Conservation (phyloP, 2,113 vertebrate genomes). For the Ariopsis seemanni region DNA sequence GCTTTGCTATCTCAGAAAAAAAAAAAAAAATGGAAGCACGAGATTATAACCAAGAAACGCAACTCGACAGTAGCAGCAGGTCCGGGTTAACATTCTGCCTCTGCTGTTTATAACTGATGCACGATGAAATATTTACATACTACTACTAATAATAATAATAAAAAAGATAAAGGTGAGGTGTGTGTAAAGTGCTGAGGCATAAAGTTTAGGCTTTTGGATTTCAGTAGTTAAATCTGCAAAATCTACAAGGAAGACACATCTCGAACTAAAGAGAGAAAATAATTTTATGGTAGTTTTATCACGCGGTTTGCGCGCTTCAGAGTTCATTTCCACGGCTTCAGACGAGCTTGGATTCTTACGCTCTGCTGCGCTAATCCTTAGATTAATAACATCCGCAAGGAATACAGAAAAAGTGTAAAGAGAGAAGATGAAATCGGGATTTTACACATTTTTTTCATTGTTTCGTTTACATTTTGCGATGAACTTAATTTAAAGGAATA, state of each 20-base stretch:
- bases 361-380: background rate
- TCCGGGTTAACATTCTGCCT: background rate
- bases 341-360: background rate
- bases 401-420: background rate
- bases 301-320: background rate
- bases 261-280: background rate
- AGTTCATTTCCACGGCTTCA: background rate
- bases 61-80: background rate
- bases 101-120: background rate
- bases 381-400: background rate
- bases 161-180: background rate
- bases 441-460: background rate
- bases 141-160: background rate
- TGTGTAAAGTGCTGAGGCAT: background rate
- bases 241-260: background rate
- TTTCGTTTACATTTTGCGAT: background rate
- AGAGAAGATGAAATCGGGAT: background rate
- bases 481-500: background rate
- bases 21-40: background rate
- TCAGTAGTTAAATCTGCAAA: background rate
- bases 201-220: background rate
- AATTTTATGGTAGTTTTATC: background rate
- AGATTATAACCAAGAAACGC: background rate
- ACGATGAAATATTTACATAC: background rate
- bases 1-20: background rate